Evolutionary conservation across 2,888 invertebrate species (phyloP).

Genomic region (Cataglyphis cursor): DNA sequence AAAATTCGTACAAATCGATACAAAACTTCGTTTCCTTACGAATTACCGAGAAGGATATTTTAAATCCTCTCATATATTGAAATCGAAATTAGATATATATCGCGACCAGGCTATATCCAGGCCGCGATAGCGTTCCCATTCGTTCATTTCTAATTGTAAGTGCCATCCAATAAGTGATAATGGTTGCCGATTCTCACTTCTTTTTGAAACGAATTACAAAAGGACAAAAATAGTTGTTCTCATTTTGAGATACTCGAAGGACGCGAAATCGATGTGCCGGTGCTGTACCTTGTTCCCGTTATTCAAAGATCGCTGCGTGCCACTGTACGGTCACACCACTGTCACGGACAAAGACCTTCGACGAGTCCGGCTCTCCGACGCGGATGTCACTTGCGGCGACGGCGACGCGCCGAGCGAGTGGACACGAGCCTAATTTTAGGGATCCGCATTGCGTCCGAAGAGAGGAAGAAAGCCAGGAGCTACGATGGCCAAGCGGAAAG

Average conservation of each 20-base stretch:
- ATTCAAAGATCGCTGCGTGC: slow-evolving; percentile 51
- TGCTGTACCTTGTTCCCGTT: slow-evolving; percentile 31
- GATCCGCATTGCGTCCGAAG: slow-evolving; percentile 26
- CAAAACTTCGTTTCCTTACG: slow-evolving; percentile 11
- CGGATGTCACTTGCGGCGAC: slow-evolving; percentile 42
- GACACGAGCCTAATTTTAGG: slow-evolving; percentile 53
- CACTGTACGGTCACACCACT: slow-evolving; percentile 38
- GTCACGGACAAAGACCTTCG: slow-evolving; percentile 58
- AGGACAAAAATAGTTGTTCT: not conserved
- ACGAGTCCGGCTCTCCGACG: slow-evolving; percentile 44
- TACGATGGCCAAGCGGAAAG: slow-evolving; percentile 28
- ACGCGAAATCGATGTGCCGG: not conserved
- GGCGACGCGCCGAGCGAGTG: slow-evolving; percentile 39
- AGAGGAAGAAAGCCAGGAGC: slow-evolving; percentile 8
- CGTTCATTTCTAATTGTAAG: not conserved
- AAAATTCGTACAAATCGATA: slow-evolving; percentile 16
- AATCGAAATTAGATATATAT: not conserved
- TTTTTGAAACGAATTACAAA: not conserved
- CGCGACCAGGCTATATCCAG: not conserved
- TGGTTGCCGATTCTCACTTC: not conserved
- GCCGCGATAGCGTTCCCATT: not conserved
- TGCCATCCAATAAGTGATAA: not conserved
- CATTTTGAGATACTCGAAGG: not conserved
- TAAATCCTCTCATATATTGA: not conserved
- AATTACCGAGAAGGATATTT: not conserved